Percentiles rank a stretch among this genome's conserved stretches.
These are phyloP conservation scores for Drosophila novamexicana DNA, from an alignment of 1,140 invertebrate species.

Conservation along the genomic window DNA sequence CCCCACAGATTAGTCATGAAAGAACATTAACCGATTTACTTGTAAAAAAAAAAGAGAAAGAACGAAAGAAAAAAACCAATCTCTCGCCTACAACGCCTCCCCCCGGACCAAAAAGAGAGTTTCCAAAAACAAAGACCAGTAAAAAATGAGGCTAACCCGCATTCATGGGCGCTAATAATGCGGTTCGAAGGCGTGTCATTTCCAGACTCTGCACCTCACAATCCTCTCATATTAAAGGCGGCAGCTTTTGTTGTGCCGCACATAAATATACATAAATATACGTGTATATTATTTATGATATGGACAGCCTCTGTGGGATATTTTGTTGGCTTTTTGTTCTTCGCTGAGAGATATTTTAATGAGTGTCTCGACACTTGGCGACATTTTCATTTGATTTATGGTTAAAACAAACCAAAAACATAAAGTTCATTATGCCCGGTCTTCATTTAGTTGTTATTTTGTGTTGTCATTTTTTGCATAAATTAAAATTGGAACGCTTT, in stretches of 20 bases:
- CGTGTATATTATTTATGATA: conserved; percentile 41
- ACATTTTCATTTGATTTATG: conserved; percentile 49
- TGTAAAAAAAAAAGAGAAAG: conserved; percentile 9
- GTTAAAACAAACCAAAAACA: not conserved
- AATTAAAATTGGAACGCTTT: conserved; percentile 25
- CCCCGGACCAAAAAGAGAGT: not conserved
- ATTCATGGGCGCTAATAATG: conserved; percentile 28
- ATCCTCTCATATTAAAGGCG: conserved; percentile 40
- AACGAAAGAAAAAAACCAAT: not conserved
- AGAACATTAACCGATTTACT: conserved; percentile 24
- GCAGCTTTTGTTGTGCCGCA: conserved; percentile 35
- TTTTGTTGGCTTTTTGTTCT: conserved; percentile 19
- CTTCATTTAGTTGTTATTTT: conserved; percentile 4
- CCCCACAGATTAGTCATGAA: conserved; percentile 32
- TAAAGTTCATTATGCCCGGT: conserved; percentile 29
- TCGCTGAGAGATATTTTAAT: conserved; percentile 34
- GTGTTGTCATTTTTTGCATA: conserved; percentile 6
- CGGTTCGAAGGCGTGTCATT: conserved; percentile 29
- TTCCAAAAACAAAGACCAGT: not conserved
- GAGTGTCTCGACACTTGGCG: conserved; percentile 44
- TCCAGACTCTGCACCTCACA: conserved; percentile 17
- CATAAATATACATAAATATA: not conserved
- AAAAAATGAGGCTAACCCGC: conserved; percentile 42
- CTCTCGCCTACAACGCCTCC: conserved; percentile 8
- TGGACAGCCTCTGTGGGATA: conserved; percentile 6